Percentiles rank a stretch among this genome's conserved stretches.
These are phyloP conservation scores for Lasiurus cinereus DNA, from an alignment of 2,113 vertebrate species.

Conservation along the genomic window DNA sequence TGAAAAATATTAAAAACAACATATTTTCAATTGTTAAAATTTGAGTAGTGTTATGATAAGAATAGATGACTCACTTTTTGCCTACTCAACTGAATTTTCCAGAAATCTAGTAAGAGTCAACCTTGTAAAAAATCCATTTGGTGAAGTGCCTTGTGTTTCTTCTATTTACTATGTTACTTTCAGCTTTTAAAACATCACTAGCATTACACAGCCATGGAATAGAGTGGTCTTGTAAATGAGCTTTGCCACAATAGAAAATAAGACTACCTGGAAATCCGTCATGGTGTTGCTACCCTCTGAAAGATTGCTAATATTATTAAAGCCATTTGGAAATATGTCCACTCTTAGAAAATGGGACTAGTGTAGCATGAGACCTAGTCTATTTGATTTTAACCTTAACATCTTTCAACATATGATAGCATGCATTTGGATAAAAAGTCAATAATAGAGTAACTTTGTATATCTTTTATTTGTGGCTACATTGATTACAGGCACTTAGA, in stretches of 20 bases:
- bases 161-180: not conserved
- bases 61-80: conserved; percentile 45
- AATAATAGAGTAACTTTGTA: not conserved
- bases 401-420: not conserved
- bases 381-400: conserved; percentile 27
- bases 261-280: conserved; percentile 13
- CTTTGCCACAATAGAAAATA: conserved; percentile 50
- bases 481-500: not conserved
- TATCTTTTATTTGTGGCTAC: not conserved
- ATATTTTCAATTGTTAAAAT: not conserved
- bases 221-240: conserved; percentile 54
- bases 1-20: conserved; percentile 52
- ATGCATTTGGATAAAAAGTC: conserved; percentile 21
- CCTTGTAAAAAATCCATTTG: conserved; percentile 37
- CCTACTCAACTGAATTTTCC: conserved; percentile 51
- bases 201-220: not conserved
- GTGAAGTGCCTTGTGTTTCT: conserved; percentile 51
- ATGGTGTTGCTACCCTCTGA: not conserved
- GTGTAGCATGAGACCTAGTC: not conserved
- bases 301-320: not conserved
- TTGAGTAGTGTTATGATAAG: not conserved
- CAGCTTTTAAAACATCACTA: conserved; percentile 48
- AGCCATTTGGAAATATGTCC: conserved; percentile 40
- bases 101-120: not conserved
- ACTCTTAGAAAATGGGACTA: conserved; percentile 43